Conservation (phyloP, 2,888 invertebrate genomes). For the Dolichopus griseipennis region DNA sequence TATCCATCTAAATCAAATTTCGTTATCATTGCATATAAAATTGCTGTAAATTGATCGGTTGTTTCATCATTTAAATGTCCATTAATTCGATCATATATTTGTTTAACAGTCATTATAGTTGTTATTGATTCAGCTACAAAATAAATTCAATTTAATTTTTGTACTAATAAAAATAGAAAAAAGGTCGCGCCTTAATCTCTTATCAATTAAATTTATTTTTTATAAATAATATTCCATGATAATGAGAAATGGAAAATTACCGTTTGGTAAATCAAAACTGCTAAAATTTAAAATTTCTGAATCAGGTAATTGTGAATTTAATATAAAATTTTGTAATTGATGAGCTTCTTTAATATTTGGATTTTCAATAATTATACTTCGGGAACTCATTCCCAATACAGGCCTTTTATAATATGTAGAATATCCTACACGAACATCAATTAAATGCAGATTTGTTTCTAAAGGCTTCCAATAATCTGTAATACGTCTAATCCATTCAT, state of each 20-base stretch:
- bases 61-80: conserved; percentile 37
- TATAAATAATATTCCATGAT: not conserved
- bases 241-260: conserved; percentile 34
- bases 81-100: conserved; percentile 46
- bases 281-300: conserved; percentile 25
- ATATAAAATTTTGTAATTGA: conserved; percentile 36
- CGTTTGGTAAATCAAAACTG: conserved; percentile 34
- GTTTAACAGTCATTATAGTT: conserved; percentile 52
- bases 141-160: conserved; percentile 7
- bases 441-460: conserved; percentile 60
- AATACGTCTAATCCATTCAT: conserved; percentile 58
- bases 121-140: conserved; percentile 47
- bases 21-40: conserved; percentile 58
- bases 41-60: conserved; percentile 57
- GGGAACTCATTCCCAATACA: conserved; percentile 45
- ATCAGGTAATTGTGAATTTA: conserved; percentile 19
- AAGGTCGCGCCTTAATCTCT: not conserved
- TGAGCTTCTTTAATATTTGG: conserved; percentile 57
- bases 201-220: not conserved
- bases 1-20: conserved; percentile 62
- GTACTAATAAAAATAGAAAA: not conserved
- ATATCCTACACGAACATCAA: conserved; percentile 58
- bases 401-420: conserved; percentile 48
- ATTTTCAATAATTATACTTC: conserved; percentile 64
- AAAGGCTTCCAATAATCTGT: conserved; percentile 53